Base-by-base conservation (phyloP, 2,888 invertebrate species). In the Drosophila flavopinicola region DNA sequence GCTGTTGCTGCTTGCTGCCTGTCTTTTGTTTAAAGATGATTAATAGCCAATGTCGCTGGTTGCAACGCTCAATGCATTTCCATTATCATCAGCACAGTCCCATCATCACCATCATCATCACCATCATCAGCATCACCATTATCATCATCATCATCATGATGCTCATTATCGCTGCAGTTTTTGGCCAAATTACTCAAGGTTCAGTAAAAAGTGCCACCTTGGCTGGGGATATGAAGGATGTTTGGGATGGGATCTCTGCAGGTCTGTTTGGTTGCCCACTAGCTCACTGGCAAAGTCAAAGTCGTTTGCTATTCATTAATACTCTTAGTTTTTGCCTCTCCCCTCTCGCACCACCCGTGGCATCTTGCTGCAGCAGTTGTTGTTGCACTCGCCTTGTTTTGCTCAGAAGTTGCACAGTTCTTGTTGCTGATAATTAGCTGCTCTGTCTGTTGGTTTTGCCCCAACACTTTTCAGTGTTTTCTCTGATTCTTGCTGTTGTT, bases 21-120 rank as follows among this genome's bases (percentile, higher is more conserved):
- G 85, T 70, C 84, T 79, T 86, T 84, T 84, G 88, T 88, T 84
- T 84, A 87, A 86, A 88, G 82, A 88, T 89, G 90, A 88, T 89
- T 89, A 89, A 89, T 89, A 84, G 89, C 88, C 75, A 79, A 82
- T 77, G 74, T 78, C 79, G 73, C 69, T 80, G 65, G 82, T 57
- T 80, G 82, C 78, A 85, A 68, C 60, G 61, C 86, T 71, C 84
- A 69, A 83, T 83, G 87, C 86, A 78, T 72, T 85, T 76, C 75
- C 87, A 82, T 88, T 77, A 87, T 78, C 82, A 74, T 75, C 65
- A 79, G 61, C 48, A 47, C 66, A 75, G 54, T 48, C 51, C 17
- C 53, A 63, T 47, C 48, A 56, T 41, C 47, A 53, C 47, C 52
- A 53, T 53, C 52, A 58, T 33, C 57, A 52, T 44, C 51, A 57